phyloP scores from a whole-genome alignment of 1,140 invertebrate genomes.

The Cydia splendana region DNA sequence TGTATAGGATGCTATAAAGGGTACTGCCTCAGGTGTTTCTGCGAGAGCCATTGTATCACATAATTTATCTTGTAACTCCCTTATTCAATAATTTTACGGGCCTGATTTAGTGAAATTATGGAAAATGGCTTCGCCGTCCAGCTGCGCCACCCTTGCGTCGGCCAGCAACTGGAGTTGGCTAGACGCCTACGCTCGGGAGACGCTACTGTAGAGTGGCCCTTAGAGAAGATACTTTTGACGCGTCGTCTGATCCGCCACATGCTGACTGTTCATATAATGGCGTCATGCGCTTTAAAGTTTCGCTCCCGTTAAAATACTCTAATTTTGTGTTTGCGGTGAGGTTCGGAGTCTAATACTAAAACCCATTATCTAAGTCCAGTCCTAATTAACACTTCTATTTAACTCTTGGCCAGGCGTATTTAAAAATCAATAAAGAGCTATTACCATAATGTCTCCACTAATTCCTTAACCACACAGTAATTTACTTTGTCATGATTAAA shows the following conservation, averaged over 20 bases:
- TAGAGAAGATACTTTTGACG: no score
- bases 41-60: background rate
- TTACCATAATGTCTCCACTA: background rate
- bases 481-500: background rate
- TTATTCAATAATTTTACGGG: no score
- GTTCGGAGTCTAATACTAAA: background rate
- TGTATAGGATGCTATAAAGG: background rate
- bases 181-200: no score
- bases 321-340: background rate
- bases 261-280: no score
- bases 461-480: slow-evolving; percentile 7
- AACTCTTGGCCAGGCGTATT: background rate
- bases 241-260: no score
- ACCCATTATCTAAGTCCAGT: background rate
- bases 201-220: no score
- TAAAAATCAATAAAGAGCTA: slow-evolving; percentile 5
- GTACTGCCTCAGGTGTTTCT: background rate
- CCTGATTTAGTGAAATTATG: no score
- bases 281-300: background rate
- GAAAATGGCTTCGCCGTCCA: no score
- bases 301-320: background rate
- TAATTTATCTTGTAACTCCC: no score
- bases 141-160: no score
- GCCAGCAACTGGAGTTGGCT: no score
- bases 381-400: background rate